Conservation (phyloP, 2,888 invertebrate genomes). For the Phorcus lineatus region DNA sequence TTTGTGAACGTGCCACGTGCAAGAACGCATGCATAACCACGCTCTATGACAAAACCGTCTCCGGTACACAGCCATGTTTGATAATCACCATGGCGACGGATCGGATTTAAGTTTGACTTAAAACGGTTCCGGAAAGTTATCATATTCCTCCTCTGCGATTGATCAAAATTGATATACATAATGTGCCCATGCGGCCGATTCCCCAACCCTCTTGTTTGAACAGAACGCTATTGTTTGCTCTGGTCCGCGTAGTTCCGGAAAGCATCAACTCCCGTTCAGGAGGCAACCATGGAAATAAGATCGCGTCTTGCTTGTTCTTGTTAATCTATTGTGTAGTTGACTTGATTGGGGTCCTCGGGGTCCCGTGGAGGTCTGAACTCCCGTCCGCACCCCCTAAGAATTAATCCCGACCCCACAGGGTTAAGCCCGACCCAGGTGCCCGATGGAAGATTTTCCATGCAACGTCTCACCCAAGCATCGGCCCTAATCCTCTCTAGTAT, state of each 20-base stretch:
- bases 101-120: conserved; percentile 22
- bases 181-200: background rate
- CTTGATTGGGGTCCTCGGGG: background rate
- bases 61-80: conserved; percentile 14
- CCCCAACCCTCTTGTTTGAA: background rate
- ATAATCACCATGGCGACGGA: conserved; percentile 28
- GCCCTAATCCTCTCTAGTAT: background rate
- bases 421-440: background rate
- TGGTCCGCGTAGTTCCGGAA: background rate
- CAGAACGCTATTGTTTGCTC: background rate
- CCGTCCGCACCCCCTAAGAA: background rate
- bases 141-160: conserved; percentile 8
- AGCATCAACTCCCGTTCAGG: background rate
- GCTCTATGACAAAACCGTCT: background rate
- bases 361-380: background rate
- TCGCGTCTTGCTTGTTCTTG: background rate
- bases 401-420: background rate
- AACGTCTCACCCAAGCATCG: background rate
- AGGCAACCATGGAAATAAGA: background rate
- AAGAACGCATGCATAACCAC: background rate
- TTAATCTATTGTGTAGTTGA: background rate
- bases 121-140: conserved; percentile 22
- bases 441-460: background rate
- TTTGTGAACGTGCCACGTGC: background rate
- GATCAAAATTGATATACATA: conserved; percentile 19